These are phyloP conservation scores for Lucilia sericata DNA, from an alignment of 1,140 invertebrate species.

Conservation along the genomic window DNA sequence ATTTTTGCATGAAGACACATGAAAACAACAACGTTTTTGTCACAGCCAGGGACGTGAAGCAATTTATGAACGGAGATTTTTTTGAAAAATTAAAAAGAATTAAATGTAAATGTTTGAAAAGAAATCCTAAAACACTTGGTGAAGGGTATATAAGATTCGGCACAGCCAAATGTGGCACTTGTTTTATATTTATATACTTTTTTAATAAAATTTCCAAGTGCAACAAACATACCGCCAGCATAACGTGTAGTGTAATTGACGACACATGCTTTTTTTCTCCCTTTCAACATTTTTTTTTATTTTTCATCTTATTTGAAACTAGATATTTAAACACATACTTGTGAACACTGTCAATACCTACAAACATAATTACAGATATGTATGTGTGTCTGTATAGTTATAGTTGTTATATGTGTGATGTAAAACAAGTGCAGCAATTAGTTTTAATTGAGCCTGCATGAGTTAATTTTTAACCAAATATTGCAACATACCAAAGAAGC, in stretches of 20 bases:
- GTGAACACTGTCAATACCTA: neutral
- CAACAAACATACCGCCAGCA: constrained; percentile 13
- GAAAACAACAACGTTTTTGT: no score
- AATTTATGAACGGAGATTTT: no score
- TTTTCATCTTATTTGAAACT: neutral
- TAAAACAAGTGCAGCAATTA: constrained; percentile 38
- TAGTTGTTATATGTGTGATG: neutral
- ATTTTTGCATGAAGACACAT: no score
- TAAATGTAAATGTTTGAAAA: no score
- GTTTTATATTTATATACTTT: neutral
- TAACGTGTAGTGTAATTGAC: constrained; percentile 5
- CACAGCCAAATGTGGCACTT: no score
- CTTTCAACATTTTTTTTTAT: neutral
- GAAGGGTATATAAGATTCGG: no score
- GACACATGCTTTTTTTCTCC: neutral
- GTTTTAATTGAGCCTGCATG: constrained; percentile 43
- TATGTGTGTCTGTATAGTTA: neutral
- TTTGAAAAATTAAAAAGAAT: no score
- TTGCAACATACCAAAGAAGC: neutral
- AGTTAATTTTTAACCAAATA: constrained; percentile 39
- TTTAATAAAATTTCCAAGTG: neutral
- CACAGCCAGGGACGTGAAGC: no score
- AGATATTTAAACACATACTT: neutral
- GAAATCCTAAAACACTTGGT: no score
- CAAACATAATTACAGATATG: neutral